A percentile compares a stretch with the other conserved stretches of the same genome.
Conservation (phyloP, 2,113 vertebrate genomes). For the Gadus chalcogrammus region DNA sequence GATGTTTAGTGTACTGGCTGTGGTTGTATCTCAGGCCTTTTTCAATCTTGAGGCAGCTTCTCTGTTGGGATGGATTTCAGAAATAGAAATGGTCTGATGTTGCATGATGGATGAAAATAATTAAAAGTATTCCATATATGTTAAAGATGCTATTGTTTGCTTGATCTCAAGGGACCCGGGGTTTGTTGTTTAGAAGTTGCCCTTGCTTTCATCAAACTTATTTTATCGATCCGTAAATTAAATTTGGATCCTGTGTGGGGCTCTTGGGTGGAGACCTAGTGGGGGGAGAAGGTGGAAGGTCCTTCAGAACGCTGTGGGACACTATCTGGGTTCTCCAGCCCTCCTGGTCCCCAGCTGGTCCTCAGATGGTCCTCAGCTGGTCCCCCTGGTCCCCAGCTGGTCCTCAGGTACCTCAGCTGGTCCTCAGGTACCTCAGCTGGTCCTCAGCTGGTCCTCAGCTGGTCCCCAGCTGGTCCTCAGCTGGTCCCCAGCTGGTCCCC, state of each 20-base stretch:
- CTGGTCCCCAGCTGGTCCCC: conserved; percentile 13
- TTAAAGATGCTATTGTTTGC: conserved; percentile 25
- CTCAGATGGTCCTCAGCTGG: no score
- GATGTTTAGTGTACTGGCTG: no score
- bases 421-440: conserved; percentile 53
- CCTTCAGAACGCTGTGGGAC: conserved; percentile 25
- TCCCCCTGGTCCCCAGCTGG: no score
- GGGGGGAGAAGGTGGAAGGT: conserved; percentile 21
- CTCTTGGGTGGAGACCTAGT: conserved; percentile 38
- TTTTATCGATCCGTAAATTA: neutral
- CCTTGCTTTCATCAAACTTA: neutral
- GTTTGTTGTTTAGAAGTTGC: neutral
- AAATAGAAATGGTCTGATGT: conserved; percentile 40
- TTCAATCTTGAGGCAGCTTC: conserved; percentile 57
- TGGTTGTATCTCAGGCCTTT: neutral
- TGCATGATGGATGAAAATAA: conserved; percentile 65
- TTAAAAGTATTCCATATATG: conserved; percentile 61
- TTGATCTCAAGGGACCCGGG: conserved; percentile 16
- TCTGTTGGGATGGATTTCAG: no score
- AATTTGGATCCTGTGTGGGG: conserved; percentile 16
- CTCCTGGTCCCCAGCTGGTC: conserved; percentile 12
- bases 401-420: conserved; percentile 40
- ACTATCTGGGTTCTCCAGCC: conserved; percentile 38
- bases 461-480: conserved; percentile 68
- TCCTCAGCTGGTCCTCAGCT: conserved; percentile 54